Conservation (phyloP, 2,888 invertebrate genomes). For the Coelogynopora nodosa region DNA sequence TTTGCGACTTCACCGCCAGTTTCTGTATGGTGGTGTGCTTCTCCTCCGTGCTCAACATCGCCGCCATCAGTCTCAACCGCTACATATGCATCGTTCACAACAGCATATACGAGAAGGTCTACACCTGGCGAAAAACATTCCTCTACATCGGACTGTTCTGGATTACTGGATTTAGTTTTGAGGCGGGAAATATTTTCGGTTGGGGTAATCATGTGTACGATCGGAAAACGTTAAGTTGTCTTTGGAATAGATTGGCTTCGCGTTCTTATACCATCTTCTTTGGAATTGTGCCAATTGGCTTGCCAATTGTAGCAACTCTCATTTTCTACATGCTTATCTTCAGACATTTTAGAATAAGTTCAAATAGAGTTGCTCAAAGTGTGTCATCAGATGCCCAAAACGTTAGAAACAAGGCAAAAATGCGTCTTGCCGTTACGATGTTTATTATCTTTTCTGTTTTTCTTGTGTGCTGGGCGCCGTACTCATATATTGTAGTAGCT, state of each 20-base stretch:
- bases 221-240: conserved; percentile 49
- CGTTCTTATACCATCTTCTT: conserved; percentile 49
- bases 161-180: conserved; percentile 48
- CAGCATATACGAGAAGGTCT: conserved; percentile 46
- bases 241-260: conserved; percentile 49
- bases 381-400: no score
- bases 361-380: background rate
- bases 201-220: conserved; percentile 50
- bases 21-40: conserved; percentile 49
- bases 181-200: conserved; percentile 49
- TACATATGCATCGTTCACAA: conserved; percentile 48
- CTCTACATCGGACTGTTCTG: conserved; percentile 47
- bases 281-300: conserved; percentile 46
- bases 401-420: no score
- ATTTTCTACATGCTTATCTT: conserved; percentile 48
- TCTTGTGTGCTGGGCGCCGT: no score
- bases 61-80: conserved; percentile 48
- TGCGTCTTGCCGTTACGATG: no score
- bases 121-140: conserved; percentile 46
- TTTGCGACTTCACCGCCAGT: conserved; percentile 49
- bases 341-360: conserved; percentile 6
- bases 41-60: conserved; percentile 49
- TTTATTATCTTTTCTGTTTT: no score
- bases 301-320: conserved; percentile 47
- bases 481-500: no score